Conservation (phyloP, 2,113 vertebrate species). For the Ammospiza caudacuta region DNA sequence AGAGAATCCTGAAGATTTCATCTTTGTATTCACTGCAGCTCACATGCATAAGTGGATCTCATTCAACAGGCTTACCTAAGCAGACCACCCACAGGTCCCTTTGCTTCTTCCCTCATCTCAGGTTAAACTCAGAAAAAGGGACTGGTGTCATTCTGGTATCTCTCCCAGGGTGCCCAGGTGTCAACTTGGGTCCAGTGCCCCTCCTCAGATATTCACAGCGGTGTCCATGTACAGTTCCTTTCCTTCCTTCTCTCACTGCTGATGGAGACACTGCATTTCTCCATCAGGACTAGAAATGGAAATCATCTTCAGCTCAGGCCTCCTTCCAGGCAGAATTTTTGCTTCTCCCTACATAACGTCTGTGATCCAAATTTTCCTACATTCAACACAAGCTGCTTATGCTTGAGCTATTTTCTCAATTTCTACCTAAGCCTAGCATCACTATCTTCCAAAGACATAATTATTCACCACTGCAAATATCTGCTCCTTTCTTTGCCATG, state of each 20-base stretch:
- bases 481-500: neutral
- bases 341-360: neutral
- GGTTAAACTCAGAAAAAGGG: neutral
- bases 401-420: neutral
- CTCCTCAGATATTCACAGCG: neutral
- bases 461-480: neutral
- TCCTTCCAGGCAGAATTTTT: neutral
- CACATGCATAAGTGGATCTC: neutral
- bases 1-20: neutral
- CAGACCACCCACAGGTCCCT: neutral
- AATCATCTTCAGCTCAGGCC: neutral
- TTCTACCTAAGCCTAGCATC: neutral
- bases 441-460: neutral
- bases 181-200: neutral
- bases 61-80: neutral
- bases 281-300: neutral
- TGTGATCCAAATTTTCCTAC: neutral
- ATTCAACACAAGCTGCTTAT: neutral
- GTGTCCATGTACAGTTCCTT: fast-evolving
- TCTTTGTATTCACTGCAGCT: neutral
- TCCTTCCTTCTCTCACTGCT: neutral
- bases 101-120: neutral
- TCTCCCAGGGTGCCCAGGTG: neutral
- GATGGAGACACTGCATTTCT: neutral
- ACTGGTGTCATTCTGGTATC: neutral